Evolutionary conservation across 2,888 invertebrate species (phyloP), one percentile per base, ranked within the genome.

Genomic region (Crepidodera aurea): DNA sequence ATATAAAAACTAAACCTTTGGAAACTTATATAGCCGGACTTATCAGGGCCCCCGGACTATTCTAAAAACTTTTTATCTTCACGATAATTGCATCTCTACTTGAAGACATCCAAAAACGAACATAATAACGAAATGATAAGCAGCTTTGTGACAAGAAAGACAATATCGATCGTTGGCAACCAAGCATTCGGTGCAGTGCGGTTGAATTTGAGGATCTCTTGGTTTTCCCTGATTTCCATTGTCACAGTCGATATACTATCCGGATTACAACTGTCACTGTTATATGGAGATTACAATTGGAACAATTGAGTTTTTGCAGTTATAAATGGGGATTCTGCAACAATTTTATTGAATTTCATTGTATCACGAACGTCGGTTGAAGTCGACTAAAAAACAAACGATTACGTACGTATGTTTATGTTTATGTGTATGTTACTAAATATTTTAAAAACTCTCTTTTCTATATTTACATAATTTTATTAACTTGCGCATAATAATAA

Each of bases 161-260:
- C 40, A 40, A 40, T 40, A 54, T 65, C 51, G 66, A 64, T 58
- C 60, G 58, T 57, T 64, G 57, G 62, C 62, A 59, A 16, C 19
- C 32, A 19, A 42, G 40, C 46, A 48, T 15, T 62, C 63, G 63
- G 61, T 66, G 66, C 66, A 66, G 15, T 64, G 64, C 63, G 61
- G 66, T 66, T 64, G 46, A 57, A 59, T 66, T 64, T 61, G 59
- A 64, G 62, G 59, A 58, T 42, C 44, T 40, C 54, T 54, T 60
- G 59, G 59, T 48, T 44, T 48, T 48, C 29, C 27, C 53, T 29
- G 48, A 27, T 54, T 34, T 48, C 60, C 57, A 59, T 59, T 61
- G 59, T 55, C 63, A 54, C 42, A 65, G 50, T 51, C 60, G 56
- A 66, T 54, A 57, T 57, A 62, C 56, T 51, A 46, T 51, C 44